Percentiles rank a stretch among this genome's conserved stretches.
Conservation (phyloP, 2,888 invertebrate genomes). For the Tridacna gigas region DNA sequence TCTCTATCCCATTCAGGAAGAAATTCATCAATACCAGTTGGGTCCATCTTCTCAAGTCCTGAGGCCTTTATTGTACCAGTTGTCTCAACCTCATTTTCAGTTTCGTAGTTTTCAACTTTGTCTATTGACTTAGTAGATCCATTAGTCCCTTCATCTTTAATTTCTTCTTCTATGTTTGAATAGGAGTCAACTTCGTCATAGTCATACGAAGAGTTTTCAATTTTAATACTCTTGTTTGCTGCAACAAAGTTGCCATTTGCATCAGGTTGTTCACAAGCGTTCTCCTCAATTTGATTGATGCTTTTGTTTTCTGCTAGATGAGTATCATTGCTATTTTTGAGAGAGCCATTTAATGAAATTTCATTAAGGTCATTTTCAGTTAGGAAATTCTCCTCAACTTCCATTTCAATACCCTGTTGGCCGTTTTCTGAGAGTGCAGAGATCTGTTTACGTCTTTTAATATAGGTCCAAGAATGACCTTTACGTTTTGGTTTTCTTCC, state of each 20-base stretch:
- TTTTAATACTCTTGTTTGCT: neutral
- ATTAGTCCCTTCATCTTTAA: neutral
- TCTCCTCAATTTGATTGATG: neutral
- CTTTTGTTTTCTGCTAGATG: neutral
- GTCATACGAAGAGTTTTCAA: neutral
- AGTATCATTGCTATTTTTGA: neutral
- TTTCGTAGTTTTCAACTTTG: neutral
- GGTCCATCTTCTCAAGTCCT: neutral
- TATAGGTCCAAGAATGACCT: slow-evolving; percentile 76
- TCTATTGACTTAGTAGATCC: neutral
- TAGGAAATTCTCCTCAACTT: neutral
- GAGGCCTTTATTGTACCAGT: no score
- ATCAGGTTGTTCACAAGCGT: neutral
- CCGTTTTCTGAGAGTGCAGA: slow-evolving; percentile 11
- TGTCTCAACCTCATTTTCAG: neutral
- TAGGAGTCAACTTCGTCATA: slow-evolving; percentile 16
- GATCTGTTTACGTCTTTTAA: slow-evolving; percentile 69
- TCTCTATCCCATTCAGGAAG: slow-evolving; percentile 2
- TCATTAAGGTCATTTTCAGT: slow-evolving; percentile 25
- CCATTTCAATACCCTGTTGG: neutral
- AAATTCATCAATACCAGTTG: neutral
- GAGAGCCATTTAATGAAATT: neutral
- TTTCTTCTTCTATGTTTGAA: neutral
- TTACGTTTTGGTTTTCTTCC: slow-evolving; percentile 74
- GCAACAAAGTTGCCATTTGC: slow-evolving; percentile 20